phyloP scores from a whole-genome alignment of 2,797 vertebrate species.

The Periophthalmus magnuspinnatus region DNA sequence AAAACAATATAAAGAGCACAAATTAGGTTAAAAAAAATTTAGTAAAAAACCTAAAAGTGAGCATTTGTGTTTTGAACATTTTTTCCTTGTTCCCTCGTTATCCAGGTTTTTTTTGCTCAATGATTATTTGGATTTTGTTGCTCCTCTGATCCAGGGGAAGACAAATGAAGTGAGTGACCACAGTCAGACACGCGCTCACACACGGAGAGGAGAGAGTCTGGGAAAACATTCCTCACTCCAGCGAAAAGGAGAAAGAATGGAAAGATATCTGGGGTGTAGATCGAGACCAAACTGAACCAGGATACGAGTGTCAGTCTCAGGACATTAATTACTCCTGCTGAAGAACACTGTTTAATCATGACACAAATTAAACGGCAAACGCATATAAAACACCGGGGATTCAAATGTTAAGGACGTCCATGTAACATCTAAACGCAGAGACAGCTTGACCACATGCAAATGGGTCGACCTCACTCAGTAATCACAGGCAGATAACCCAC shows the following conservation, averaged over 20 bases:
- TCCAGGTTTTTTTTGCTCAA: constrained; percentile 52
- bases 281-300: background rate
- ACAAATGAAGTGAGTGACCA: constrained; percentile 78
- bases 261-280: constrained; percentile 35
- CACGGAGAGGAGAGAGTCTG: constrained; percentile 70
- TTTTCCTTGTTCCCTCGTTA: constrained; percentile 67
- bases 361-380: too few relatives aligned
- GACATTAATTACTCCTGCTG: background rate
- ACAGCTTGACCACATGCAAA: constrained; percentile 68
- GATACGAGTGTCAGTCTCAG: background rate
- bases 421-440: background rate
- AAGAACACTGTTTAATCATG: background rate
- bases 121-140: constrained; percentile 75
- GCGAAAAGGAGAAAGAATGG: constrained; percentile 41
- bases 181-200: constrained; percentile 69
- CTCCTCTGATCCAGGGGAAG: constrained; percentile 73
- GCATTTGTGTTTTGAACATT: constrained; percentile 14
- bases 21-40: background rate
- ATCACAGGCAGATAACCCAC: constrained; percentile 71
- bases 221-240: constrained; percentile 72
- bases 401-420: background rate
- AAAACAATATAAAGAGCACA: background rate
- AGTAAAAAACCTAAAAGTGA: background rate
- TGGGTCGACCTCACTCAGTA: constrained; percentile 59
- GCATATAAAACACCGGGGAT: background rate